Evolutionary conservation across 2,797 vertebrate species (phyloP).

Genomic region (Coregonus sp.): DNA sequence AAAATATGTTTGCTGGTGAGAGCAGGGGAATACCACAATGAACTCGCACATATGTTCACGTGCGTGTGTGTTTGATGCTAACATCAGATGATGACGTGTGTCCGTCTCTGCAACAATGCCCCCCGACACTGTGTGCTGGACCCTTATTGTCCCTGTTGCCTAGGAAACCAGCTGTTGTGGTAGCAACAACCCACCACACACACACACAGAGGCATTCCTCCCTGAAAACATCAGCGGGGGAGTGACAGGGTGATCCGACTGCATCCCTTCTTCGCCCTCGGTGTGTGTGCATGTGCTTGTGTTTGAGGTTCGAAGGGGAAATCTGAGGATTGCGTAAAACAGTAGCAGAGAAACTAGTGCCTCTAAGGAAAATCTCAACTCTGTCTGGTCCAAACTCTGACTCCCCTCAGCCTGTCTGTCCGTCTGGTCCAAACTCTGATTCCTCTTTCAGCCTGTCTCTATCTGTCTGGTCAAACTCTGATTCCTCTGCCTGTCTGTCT

Average conservation of each 20-base stretch:
- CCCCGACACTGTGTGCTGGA: constrained; percentile 58
- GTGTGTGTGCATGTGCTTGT: background rate
- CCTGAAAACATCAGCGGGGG: constrained; percentile 35
- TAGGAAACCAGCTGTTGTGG: constrained; percentile 71
- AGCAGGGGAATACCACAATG: background rate
- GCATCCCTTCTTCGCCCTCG: background rate
- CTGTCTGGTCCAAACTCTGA: too few species aligned
- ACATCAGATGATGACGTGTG: constrained; percentile 51
- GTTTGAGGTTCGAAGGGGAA: constrained; percentile 21
- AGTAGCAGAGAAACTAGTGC: background rate
- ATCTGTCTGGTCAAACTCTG: background rate
- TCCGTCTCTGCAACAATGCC: constrained; percentile 52
- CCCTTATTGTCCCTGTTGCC: constrained; percentile 68
- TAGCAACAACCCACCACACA: constrained; percentile 47
- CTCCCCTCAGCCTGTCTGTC: constrained; percentile 11
- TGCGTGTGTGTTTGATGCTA: constrained; percentile 25
- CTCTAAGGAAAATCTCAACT: background rate
- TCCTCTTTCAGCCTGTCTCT: background rate
- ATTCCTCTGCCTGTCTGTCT: background rate
- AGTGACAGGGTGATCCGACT: constrained; percentile 20
- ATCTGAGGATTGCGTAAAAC: constrained; percentile 25
- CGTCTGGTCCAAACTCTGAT: background rate
- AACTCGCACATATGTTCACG: background rate
- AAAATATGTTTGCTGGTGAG: background rate
- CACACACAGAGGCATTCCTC: background rate